Evolutionary conservation across 2,113 vertebrate species (phyloP).

Genomic region (Telmatochromis brichardi): DNA sequence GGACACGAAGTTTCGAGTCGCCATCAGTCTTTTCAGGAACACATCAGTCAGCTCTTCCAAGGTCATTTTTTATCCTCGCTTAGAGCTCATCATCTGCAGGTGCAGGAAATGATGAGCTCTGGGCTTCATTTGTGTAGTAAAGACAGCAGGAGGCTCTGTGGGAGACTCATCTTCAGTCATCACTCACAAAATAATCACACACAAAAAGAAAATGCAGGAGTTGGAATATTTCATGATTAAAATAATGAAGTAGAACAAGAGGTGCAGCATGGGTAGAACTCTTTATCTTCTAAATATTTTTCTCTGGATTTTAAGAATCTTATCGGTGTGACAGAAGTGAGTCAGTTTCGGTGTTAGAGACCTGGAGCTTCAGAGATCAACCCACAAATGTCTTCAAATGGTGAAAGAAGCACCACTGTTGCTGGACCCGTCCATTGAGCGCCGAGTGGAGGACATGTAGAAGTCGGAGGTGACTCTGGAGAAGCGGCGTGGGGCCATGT

Average conservation of each 20-base stretch:
- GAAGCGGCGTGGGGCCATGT: slow-evolving; percentile 39
- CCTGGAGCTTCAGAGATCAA: neutral
- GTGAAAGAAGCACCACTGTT: slow-evolving; percentile 79
- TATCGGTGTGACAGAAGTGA: neutral
- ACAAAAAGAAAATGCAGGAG: neutral
- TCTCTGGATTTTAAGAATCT: neutral
- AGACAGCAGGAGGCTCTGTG: neutral
- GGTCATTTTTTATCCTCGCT: neutral
- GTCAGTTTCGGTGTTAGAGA: neutral
- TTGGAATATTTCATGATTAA: neutral
- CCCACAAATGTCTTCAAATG: slow-evolving; percentile 50
- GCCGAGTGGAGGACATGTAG: slow-evolving; percentile 66
- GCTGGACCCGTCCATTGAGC: slow-evolving; percentile 62
- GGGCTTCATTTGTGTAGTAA: neutral
- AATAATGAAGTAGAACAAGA: neutral
- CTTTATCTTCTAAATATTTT: neutral
- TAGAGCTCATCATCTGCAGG: neutral
- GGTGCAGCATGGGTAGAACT: neutral
- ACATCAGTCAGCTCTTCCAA: neutral
- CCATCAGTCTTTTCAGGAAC: neutral
- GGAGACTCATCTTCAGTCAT: neutral
- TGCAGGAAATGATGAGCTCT: neutral
- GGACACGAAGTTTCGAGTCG: neutral
- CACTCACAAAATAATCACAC: neutral
- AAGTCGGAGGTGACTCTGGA: slow-evolving; percentile 67